Evolutionary conservation across 2,113 vertebrate species (phyloP), one percentile per base, ranked within the genome.

Genomic region (Petaurus breviceps): DNA sequence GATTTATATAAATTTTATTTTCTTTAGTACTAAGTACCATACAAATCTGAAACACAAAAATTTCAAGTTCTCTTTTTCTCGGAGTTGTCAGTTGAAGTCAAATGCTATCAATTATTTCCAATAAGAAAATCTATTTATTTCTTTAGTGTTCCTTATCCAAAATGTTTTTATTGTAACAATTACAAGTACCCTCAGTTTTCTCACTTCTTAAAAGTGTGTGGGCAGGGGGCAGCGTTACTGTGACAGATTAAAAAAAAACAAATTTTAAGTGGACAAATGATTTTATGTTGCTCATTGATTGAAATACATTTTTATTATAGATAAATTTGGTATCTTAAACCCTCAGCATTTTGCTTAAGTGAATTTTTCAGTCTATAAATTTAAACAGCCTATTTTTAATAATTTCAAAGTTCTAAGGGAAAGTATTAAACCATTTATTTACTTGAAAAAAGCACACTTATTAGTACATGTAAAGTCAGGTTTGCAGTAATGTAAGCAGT

Each of bases 401-500:
- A 94, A 50, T 97, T 94, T 95, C 8, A 92, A 94, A 47, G 95
- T 96, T 90, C 47, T 51, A 91, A 94, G 94, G 94, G 90, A 95
- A 94, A 77, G 93, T 90, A 93, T 96, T 50, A 61, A 95, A 96
- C 96, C 92, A 47, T 91, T 91, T 96, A 68, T 95, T 96, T 96
- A 90, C 77, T 95, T 95, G 26, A 47, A 12, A 1, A 84, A 92
- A 92, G 91, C 19, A 19, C 53, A 26, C 46, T 90, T 90, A 37
- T 94, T 94, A 96, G 26, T 90, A 92, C 51, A 92, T 26, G 22
- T 51, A 51, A 51, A 52, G 54, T 95, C 91, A 53, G 11, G 37
- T 19, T 77, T n/a, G 37, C 61, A 77, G 5, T 19, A 77, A 84
- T 43, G 68, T 96, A 93, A 16, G 50, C 92, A 93, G 52, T 95